Evolutionary conservation across 2,113 vertebrate genomes (phyloP).

Genomic region (Climacteris rufus): DNA sequence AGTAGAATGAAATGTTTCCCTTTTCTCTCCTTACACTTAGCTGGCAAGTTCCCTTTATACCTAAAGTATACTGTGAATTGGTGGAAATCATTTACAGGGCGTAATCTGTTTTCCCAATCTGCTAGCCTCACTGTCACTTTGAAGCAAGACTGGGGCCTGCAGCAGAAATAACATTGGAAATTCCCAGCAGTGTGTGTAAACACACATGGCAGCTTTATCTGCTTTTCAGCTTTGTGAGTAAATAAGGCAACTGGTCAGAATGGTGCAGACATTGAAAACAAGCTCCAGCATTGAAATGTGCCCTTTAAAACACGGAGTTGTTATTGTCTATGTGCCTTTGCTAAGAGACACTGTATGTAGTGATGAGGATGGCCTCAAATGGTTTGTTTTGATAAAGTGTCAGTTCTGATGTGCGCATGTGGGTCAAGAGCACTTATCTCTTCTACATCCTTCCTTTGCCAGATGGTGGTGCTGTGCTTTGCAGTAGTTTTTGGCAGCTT

Average conservation of each 20-base stretch:
- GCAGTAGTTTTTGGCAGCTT: conserved; percentile 90
- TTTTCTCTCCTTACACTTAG: not conserved
- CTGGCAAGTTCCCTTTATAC: not conserved
- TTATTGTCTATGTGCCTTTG: not conserved
- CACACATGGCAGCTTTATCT: not conserved
- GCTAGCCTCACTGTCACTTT: not conserved
- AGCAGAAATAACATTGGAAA: not conserved
- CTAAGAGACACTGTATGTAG: not conserved
- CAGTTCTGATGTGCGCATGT: not conserved
- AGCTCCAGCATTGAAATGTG: not conserved
- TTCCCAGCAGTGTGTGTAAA: not conserved
- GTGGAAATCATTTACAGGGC: not conserved
- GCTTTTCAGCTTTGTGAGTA: not conserved
- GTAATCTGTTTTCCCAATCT: not conserved
- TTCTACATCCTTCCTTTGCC: not conserved
- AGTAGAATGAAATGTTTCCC: not conserved
- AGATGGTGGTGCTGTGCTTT: conserved; percentile 94
- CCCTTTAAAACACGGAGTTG: not conserved
- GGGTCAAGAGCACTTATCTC: not conserved
- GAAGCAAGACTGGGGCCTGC: not conserved
- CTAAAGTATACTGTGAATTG: not conserved
- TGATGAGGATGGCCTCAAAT: not conserved
- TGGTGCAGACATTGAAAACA: not conserved
- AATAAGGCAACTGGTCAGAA: not conserved
- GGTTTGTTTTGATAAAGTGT: not conserved